A percentile compares a stretch with the other conserved stretches of the same genome.
These are phyloP conservation scores for Matsumyia berberina DNA, from an alignment of 2,888 invertebrate species.

Conservation along the genomic window DNA sequence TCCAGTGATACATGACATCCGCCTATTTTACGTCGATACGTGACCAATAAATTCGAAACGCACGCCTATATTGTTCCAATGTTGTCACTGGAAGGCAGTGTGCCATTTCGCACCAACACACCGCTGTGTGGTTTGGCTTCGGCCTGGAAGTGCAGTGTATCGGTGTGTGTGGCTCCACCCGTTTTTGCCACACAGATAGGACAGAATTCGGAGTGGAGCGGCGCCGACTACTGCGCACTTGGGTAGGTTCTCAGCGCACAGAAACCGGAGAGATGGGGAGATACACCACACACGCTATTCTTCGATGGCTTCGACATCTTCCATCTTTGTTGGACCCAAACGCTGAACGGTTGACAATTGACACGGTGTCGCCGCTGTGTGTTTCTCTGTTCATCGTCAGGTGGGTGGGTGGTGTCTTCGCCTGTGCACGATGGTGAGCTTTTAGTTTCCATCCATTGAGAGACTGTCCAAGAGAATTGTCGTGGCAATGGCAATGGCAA, in stretches of 20 bases:
- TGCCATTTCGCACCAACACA: slow-evolving; percentile 44
- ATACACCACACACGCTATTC: neutral
- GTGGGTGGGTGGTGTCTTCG: slow-evolving; percentile 69
- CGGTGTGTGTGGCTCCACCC: slow-evolving; percentile 65
- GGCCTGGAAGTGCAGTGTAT: slow-evolving; percentile 42
- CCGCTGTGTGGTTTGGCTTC: neutral
- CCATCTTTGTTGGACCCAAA: slow-evolving; percentile 73
- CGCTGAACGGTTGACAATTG: slow-evolving; percentile 62
- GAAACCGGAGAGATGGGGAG: slow-evolving; percentile 46
- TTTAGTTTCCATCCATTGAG: slow-evolving; percentile 32
- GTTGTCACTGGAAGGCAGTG: slow-evolving; percentile 55
- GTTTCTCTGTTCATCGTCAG: slow-evolving; percentile 57
- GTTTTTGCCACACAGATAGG: slow-evolving; percentile 5
- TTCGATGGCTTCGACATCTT: slow-evolving; percentile 75
- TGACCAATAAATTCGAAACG: slow-evolving; percentile 75
- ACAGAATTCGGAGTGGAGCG: neutral
- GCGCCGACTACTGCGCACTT: slow-evolving; percentile 69
- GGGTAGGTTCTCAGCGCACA: slow-evolving; percentile 59
- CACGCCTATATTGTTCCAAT: slow-evolving; percentile 73
- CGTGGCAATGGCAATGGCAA: slow-evolving; percentile 27
- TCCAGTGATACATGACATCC: slow-evolving; percentile 71
- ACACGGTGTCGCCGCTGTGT: slow-evolving; percentile 61
- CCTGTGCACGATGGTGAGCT: slow-evolving; percentile 51
- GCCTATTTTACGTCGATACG: slow-evolving; percentile 75
- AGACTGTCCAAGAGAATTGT: slow-evolving; percentile 9